Conservation (phyloP, 2,888 invertebrate species). For the Drosophila engyochracea region DNA sequence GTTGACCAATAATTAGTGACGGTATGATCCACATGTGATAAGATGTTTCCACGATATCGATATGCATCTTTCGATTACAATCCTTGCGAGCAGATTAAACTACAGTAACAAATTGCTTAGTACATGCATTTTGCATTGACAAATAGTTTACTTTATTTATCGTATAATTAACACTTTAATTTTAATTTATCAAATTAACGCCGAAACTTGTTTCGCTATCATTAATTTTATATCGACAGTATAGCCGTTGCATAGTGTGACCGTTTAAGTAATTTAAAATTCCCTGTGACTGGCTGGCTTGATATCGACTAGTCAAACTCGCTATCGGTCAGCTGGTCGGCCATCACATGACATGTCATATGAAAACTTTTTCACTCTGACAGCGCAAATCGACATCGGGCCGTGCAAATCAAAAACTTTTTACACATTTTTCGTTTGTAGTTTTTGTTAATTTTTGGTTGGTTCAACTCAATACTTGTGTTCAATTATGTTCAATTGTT, state of each 20-base stretch:
- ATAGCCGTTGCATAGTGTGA: background rate
- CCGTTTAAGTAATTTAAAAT: background rate
- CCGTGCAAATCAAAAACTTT: slow-evolving; percentile 68
- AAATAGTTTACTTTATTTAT: background rate
- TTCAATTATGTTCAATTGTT: slow-evolving; percentile 46
- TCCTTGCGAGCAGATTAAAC: background rate
- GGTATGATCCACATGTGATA: slow-evolving; percentile 8
- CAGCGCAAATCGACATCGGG: slow-evolving; percentile 73
- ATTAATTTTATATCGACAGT: background rate
- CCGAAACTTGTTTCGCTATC: background rate
- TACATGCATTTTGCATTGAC: accelerated
- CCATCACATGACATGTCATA: slow-evolving; percentile 85
- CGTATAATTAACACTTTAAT: background rate
- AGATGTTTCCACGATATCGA: slow-evolving; percentile 8
- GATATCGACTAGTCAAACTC: slow-evolving; percentile 32
- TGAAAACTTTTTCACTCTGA: slow-evolving; percentile 82
- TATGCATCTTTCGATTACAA: background rate
- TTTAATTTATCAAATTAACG: background rate
- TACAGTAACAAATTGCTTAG: background rate
- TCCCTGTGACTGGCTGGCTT: slow-evolving; percentile 25
- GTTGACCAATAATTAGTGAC: slow-evolving; percentile 20
- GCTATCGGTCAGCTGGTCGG: slow-evolving; percentile 55
- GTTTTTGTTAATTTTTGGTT: slow-evolving; percentile 75
- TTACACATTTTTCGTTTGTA: slow-evolving; percentile 72
- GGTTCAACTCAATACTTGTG: slow-evolving; percentile 52